Evolutionary conservation across 2,888 invertebrate genomes (phyloP), one percentile per base, ranked within the genome.

Genomic region (Acronicta alni): DNA sequence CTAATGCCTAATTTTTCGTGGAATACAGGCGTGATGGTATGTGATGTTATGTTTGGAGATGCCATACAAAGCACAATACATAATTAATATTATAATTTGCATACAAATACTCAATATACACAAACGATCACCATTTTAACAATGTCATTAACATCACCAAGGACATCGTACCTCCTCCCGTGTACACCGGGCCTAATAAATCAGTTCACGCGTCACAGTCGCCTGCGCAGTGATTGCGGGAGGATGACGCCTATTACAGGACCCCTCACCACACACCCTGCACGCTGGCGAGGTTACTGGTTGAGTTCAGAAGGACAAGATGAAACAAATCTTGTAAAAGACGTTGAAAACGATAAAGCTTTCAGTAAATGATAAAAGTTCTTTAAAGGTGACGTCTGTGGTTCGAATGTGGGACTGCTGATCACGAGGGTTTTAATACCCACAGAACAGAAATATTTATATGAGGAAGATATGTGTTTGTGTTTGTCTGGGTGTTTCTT

Each of bases 211-310:
- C 88, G 88, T 88, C 85, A 88, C 85, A 86, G 81, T 84, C 84
- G 87, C 89, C 86, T 84, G 87, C 79, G 84, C 89, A 81, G 86
- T 91, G 92, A 92, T 92, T 92, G 91, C 88, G 83, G 89, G 83
- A 88, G 88, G 90, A 92, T 90, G 90, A 85, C 68, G 80, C 72
- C 89, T 75, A 92, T 92, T 91, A 90, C 80, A 86, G 88, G 85
- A 87, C 89, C 87, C 89, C 86, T 83, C 79, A 53, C 67, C 60
- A 72, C 67, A 68, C 68, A 56, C 72, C 72, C 73, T 69, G 68
- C 23, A 44, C 15, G 37, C 23, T 51, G 39, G 15, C 3, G 0
- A 1, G 0, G 12, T 0, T 0, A 2, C 0, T 38, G 12, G 23
- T 6, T 32, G 20, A 8, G 1, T 3, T 0, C 72, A 68, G 67